These are phyloP conservation scores for Caenorhabditis doughertyi DNA, from an alignment of 2,888 invertebrate species.

Conservation along the genomic window DNA sequence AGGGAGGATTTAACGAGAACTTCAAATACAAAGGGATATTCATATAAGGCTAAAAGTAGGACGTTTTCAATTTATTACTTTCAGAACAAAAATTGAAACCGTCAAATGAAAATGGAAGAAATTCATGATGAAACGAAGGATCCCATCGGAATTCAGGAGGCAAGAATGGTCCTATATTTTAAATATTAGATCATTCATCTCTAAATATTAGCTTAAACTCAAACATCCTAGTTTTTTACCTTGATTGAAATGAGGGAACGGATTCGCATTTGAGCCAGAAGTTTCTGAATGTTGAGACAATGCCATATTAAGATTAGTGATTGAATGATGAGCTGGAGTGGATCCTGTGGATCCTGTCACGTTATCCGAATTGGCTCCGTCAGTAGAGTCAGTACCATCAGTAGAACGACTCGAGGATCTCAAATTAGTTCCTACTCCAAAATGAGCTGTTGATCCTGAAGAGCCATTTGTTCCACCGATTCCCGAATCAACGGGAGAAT, in stretches of 20 bases:
- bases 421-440: slow-evolving; percentile 31
- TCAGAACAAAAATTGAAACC: slow-evolving; percentile 20
- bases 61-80: background rate
- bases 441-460: slow-evolving; percentile 41
- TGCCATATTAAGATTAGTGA: slow-evolving; percentile 68
- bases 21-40: background rate
- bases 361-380: slow-evolving; percentile 60
- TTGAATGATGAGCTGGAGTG: slow-evolving; percentile 54
- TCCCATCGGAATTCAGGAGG: slow-evolving; percentile 2
- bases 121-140: background rate
- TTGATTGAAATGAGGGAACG: slow-evolving; percentile 63
- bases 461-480: slow-evolving; percentile 31
- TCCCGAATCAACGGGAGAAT: slow-evolving; percentile 48
- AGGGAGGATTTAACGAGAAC: too few species aligned
- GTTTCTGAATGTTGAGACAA: slow-evolving; percentile 52
- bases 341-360: slow-evolving; percentile 56
- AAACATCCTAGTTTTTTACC: slow-evolving; percentile 13
- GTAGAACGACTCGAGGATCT: slow-evolving; percentile 59
- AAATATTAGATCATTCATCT: background rate
- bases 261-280: slow-evolving; percentile 33
- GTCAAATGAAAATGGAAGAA: slow-evolving; percentile 2
- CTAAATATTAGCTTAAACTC: too few species aligned
- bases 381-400: slow-evolving; percentile 63
- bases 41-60: background rate
- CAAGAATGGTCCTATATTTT: background rate